Percentiles rank a stretch among this genome's conserved stretches.
Conservation (phyloP, 2,113 vertebrate genomes). For the Siphamia tubifer region DNA sequence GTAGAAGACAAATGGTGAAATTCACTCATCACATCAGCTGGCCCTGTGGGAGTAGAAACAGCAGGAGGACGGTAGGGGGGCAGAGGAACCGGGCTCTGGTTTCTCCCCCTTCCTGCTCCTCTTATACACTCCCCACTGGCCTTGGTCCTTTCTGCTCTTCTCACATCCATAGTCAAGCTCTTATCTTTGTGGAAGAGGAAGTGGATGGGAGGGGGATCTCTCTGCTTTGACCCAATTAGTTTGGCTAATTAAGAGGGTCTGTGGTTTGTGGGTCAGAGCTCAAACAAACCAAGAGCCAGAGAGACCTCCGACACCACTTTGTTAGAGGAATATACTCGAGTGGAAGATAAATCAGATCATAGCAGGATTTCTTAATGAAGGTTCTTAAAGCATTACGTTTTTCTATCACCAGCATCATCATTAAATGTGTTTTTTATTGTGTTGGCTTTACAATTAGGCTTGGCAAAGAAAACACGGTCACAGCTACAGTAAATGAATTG, state of each 20-base stretch:
- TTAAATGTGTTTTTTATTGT: not conserved
- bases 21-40: constrained; percentile 77
- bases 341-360: not conserved
- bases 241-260: constrained; percentile 69
- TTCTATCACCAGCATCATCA: not conserved
- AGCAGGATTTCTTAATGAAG: not conserved
- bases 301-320: constrained; percentile 28
- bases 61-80: constrained; percentile 33
- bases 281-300: constrained; percentile 40
- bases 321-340: not conserved
- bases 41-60: constrained; percentile 56
- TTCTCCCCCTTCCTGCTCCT: constrained; percentile 22
- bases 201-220: constrained; percentile 50
- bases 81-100: constrained; percentile 45
- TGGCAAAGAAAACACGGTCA: constrained; percentile 21
- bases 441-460: constrained; percentile 10
- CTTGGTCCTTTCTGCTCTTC: not conserved
- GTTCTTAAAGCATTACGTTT: not conserved
- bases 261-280: constrained; percentile 54
- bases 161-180: constrained; percentile 43
- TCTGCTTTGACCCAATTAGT: constrained; percentile 72
- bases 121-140: constrained; percentile 12
- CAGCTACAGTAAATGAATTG: constrained; percentile 39
- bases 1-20: constrained; percentile 77
- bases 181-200: constrained; percentile 76